phyloP scores from a whole-genome alignment of 2,797 vertebrate species.

The Bradypus variegatus region DNA sequence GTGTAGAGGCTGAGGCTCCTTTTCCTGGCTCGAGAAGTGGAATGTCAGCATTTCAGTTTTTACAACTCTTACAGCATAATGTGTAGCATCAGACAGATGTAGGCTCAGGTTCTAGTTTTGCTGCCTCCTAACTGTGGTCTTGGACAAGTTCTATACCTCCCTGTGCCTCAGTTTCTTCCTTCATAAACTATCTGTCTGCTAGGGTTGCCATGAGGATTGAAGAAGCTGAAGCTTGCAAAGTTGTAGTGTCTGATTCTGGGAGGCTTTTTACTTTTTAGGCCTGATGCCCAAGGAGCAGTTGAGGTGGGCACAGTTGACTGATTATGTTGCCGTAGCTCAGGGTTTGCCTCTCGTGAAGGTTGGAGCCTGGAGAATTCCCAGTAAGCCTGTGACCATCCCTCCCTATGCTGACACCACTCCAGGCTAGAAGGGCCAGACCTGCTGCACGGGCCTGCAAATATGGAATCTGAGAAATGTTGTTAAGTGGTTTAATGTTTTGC shows the following conservation, averaged over 20 bases:
- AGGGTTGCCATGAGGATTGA: neutral
- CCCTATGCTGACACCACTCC: neutral
- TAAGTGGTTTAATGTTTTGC: neutral
- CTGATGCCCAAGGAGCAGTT: neutral
- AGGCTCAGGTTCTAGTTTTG: neutral
- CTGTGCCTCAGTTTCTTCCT: neutral
- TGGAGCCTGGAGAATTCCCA: neutral
- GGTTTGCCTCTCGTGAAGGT: accelerated
- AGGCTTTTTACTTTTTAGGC: neutral
- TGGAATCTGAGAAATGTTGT: neutral
- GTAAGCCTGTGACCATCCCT: neutral
- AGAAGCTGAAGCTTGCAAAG: neutral
- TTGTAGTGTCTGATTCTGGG: neutral
- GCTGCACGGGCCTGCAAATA: neutral
- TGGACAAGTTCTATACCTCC: neutral
- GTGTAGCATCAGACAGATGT: neutral
- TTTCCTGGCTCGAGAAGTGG: neutral
- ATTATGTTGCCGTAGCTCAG: neutral
- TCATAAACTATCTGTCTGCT: neutral
- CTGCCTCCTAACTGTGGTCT: neutral
- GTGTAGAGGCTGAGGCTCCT: neutral
- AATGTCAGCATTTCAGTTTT: neutral
- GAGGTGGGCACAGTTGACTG: neutral
- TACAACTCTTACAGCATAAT: accelerated
- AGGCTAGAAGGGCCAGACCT: neutral